Evolutionary conservation across 2,797 vertebrate genomes (phyloP).

Genomic region (Artibeus lituratus): DNA sequence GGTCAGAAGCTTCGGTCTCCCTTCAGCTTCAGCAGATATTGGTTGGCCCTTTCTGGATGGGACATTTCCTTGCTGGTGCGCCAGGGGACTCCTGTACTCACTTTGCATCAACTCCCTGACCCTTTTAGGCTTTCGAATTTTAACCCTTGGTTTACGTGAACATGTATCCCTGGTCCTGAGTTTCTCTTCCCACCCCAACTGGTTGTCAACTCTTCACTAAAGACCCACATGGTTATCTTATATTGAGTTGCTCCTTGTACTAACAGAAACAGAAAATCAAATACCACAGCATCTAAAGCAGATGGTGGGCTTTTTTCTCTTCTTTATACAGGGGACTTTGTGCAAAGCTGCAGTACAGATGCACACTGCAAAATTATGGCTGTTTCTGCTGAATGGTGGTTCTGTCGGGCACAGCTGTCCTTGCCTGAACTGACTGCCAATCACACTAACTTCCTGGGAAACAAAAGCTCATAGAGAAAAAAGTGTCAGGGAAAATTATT

Average conservation of each 20-base stretch:
- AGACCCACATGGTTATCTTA: conserved; percentile 25
- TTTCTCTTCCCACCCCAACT: background rate
- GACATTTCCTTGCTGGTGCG: background rate
- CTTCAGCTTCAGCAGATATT: background rate
- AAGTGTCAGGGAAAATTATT: background rate
- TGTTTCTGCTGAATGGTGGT: conserved; percentile 89
- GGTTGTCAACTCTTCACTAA: conserved; percentile 50
- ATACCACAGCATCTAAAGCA: conserved; percentile 63
- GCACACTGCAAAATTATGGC: conserved; percentile 90
- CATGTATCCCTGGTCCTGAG: conserved; percentile 52
- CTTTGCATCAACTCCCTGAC: background rate
- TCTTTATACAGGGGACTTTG: conserved; percentile 87
- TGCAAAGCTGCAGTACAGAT: conserved; percentile 89
- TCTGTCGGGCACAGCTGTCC: conserved; percentile 74
- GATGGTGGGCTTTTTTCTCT: conserved; percentile 68
- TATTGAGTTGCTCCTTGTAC: conserved; percentile 64
- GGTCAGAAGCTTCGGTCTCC: background rate
- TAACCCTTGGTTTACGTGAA: conserved; percentile 16
- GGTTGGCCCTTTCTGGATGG: background rate
- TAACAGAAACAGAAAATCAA: conserved; percentile 57
- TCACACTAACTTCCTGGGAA: conserved; percentile 51
- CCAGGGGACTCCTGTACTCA: background rate
- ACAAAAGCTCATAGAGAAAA: conserved; percentile 55
- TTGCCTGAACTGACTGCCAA: conserved; percentile 71
- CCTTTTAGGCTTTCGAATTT: background rate